Evolutionary conservation across 1,140 invertebrate genomes (phyloP).

Genomic region (Tribolium castaneum): DNA sequence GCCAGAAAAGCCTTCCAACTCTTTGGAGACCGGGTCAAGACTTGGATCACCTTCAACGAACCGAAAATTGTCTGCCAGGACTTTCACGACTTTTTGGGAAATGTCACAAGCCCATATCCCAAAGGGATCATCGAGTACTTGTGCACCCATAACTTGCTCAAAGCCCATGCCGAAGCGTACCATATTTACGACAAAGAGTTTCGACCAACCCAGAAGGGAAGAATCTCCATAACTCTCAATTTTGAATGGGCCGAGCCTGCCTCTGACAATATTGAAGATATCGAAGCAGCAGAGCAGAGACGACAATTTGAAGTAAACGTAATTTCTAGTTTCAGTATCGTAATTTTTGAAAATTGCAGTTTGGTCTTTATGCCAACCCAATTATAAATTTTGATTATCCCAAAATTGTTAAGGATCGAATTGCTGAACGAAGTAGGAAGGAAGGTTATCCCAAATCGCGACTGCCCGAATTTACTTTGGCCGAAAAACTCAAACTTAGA

Average conservation of each 20-base stretch:
- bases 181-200: conserved; percentile 54
- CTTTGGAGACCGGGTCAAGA: conserved; percentile 61
- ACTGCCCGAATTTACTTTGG: conserved; percentile 71
- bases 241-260: conserved; percentile 55
- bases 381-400: conserved; percentile 76
- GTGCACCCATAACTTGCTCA: conserved; percentile 53
- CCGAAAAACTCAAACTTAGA: conserved; percentile 69
- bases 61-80: conserved; percentile 59
- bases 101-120: conserved; percentile 41
- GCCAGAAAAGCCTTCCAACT: conserved; percentile 52
- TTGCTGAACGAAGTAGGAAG: conserved; percentile 68
- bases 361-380: conserved; percentile 73
- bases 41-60: conserved; percentile 68
- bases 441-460: conserved; percentile 72
- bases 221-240: conserved; percentile 5
- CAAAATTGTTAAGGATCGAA: conserved; percentile 68
- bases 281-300: conserved; percentile 63
- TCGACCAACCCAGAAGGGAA: conserved; percentile 49
- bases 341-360: conserved; percentile 61
- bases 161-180: conserved; percentile 54
- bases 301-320: not conserved
- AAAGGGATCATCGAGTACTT: conserved; percentile 39
- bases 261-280: conserved; percentile 62
- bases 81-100: conserved; percentile 44
- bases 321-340: conserved; percentile 50